phyloP scores from a whole-genome alignment of 2,113 vertebrate genomes.

The Rhynchomys soricoides region DNA sequence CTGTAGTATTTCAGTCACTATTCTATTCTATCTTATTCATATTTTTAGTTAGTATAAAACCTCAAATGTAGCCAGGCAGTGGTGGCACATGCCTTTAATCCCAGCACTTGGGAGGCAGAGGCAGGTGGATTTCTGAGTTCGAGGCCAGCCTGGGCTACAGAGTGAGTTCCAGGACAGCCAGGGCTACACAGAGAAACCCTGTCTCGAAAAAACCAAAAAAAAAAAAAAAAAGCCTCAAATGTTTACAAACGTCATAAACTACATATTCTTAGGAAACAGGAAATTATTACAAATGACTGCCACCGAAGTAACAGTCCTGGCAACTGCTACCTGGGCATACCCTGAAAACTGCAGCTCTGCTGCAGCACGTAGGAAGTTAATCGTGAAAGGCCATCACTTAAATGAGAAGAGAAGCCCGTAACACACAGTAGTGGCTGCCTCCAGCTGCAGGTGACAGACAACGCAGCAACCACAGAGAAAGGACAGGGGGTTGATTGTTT shows the following conservation, averaged over 20 bases:
- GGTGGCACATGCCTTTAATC: no score
- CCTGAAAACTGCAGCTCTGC: not conserved
- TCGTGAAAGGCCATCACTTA: not conserved
- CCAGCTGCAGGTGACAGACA: not conserved
- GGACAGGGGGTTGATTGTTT: no score
- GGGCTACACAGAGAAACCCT: no score
- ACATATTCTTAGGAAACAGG: not conserved
- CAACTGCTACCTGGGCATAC: not conserved
- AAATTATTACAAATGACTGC: not conserved
- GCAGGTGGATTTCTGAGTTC: no score
- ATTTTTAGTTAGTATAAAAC: not conserved
- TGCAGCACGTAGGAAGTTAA: no score
- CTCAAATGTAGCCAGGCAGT: no score
- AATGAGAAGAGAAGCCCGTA: not conserved
- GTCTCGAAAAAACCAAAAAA: no score
- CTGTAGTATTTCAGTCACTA: not conserved
- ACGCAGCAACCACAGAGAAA: not conserved
- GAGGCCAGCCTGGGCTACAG: no score
- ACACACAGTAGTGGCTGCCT: not conserved
- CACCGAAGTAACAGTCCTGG: not conserved
- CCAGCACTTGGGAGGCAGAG: no score
- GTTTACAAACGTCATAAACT: not conserved
- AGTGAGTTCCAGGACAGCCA: no score
- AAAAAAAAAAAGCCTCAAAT: not conserved
- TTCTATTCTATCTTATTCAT: not conserved